Evolutionary conservation across 2,113 vertebrate genomes (phyloP).

Genomic region (human): GRCh38 chr1:176607501-176608000

Average conservation of each 20-base stretch:
- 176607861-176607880: background rate
- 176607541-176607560: too few relatives aligned
- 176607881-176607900: background rate
- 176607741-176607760: background rate
- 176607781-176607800: background rate
- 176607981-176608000: background rate
- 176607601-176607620: too few relatives aligned
- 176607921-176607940: background rate
- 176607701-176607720: background rate
- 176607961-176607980: background rate
- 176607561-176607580: too few relatives aligned
- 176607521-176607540: too few relatives aligned
- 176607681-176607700: background rate
- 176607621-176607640: background rate
- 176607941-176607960: background rate
- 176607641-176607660: background rate
- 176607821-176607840: background rate
- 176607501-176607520: too few relatives aligned
- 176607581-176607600: too few relatives aligned
- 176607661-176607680: background rate
- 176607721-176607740: background rate
- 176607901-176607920: background rate
- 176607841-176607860: background rate
- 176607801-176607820: background rate
- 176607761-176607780: background rate